phyloP scores from a whole-genome alignment of 2,797 vertebrate genomes.

The Danio jaintianensis region DNA sequence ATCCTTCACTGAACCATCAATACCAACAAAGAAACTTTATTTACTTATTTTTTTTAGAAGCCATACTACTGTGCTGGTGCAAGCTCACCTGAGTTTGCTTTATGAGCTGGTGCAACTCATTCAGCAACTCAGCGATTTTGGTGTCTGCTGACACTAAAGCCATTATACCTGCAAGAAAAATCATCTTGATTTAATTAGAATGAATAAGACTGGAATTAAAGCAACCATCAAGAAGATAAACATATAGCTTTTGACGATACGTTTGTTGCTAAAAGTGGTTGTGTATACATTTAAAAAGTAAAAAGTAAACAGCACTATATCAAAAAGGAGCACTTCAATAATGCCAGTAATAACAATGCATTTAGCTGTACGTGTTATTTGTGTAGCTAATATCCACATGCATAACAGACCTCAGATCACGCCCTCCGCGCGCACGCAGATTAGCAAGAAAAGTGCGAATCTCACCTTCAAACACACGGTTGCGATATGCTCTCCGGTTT shows the following conservation, averaged over 20 bases:
- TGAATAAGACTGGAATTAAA: not conserved
- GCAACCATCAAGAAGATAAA: not conserved
- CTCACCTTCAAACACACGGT: slow-evolving; percentile 27
- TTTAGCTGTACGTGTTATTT: not conserved
- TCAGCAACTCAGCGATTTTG: slow-evolving; percentile 88
- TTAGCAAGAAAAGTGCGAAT: not conserved
- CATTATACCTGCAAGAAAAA: slow-evolving; percentile 65
- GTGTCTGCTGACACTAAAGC: slow-evolving; percentile 89
- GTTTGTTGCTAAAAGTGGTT: too few species aligned
- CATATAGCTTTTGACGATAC: not conserved
- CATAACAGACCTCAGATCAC: slow-evolving; percentile 2
- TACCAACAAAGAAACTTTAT: too few species aligned
- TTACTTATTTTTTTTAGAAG: too few species aligned
- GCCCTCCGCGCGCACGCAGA: slow-evolving; percentile 12
- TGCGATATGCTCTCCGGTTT: not conserved
- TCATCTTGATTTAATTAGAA: not conserved
- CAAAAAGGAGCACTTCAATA: not conserved
- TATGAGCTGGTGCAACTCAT: slow-evolving; percentile 91
- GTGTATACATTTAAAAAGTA: not conserved
- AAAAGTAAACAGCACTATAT: not conserved
- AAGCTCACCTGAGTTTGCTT: slow-evolving; percentile 88
- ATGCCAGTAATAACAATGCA: not conserved
- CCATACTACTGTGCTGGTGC: not conserved
- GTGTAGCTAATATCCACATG: not conserved
- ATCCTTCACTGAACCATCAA: too few species aligned